Percentiles rank a stretch among this genome's conserved stretches.
Evolutionary conservation across 2,888 invertebrate genomes (phyloP).

Genomic region (Trachelus iudaicus): DNA sequence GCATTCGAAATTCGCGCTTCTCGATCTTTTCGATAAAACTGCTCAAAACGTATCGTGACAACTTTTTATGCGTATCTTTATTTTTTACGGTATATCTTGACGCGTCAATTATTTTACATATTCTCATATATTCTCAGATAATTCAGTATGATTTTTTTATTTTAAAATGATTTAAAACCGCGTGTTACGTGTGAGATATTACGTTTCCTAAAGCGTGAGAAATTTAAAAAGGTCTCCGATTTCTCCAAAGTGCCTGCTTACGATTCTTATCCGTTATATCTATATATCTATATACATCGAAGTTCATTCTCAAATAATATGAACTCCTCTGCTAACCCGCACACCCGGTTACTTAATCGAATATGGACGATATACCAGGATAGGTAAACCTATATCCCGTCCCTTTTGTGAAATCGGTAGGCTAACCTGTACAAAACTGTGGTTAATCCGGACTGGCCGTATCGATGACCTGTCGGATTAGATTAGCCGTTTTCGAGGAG

Average conservation of each 20-base stretch:
- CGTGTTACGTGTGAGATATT: not conserved
- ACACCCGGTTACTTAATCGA: not conserved
- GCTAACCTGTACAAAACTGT: slow-evolving; percentile 54
- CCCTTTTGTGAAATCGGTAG: slow-evolving; percentile 44
- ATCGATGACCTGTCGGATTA: slow-evolving; percentile 57
- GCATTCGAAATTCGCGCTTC: slow-evolving; percentile 51
- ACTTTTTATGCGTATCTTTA: not conserved
- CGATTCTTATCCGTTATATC: not conserved
- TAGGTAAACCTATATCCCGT: not conserved
- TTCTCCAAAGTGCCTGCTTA: not conserved
- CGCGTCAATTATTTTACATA: not conserved
- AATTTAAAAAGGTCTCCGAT: not conserved
- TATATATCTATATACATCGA: not conserved
- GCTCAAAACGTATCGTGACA: not conserved
- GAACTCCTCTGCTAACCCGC: not conserved
- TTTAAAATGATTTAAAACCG: not conserved
- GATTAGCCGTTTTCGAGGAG: slow-evolving; percentile 46
- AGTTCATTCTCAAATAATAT: not conserved
- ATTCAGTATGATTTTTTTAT: not conserved
- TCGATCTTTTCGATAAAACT: slow-evolving; percentile 16
- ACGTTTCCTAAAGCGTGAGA: not conserved
- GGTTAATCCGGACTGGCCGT: slow-evolving; percentile 48
- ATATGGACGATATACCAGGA: not conserved
- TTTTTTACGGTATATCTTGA: not conserved
- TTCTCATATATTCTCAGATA: not conserved